Percentiles rank a stretch among this genome's conserved stretches.
phyloP scores from a whole-genome alignment of 1,140 invertebrate genomes.

The Trialeurodes vaporariorum region DNA sequence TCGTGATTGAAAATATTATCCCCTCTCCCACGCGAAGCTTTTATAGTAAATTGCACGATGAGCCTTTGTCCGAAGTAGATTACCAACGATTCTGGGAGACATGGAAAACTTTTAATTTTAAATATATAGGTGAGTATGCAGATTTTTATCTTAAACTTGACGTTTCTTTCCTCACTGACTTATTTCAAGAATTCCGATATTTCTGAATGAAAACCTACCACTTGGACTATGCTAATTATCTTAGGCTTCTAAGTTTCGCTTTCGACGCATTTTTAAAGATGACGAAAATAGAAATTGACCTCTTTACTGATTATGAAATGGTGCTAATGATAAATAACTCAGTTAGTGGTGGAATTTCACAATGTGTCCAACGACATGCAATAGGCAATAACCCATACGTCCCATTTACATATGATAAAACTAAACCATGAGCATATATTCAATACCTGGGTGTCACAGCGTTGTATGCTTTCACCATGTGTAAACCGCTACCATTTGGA shows the following conservation, averaged over 20 bases:
- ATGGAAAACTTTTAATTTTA: not conserved
- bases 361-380: not conserved
- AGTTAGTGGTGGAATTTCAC: not conserved
- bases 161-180: not conserved
- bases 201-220: not conserved
- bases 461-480: not conserved
- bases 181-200: not conserved
- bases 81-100: not conserved
- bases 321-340: not conserved
- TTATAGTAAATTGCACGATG: not conserved
- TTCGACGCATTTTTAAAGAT: not conserved
- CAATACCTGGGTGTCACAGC: not conserved
- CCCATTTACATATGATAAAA: not conserved
- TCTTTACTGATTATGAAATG: constrained; percentile 2
- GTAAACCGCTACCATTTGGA: not conserved
- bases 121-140: not conserved
- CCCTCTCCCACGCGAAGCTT: not conserved
- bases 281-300: not conserved
- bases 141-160: constrained; percentile 3
- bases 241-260: not conserved
- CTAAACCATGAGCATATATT: not conserved
- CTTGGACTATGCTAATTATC: not conserved
- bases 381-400: not conserved
- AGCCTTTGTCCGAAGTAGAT: not conserved
- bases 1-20: not conserved